A percentile compares a stretch with the other conserved stretches of the same genome.
Evolutionary conservation across 1,140 invertebrate species (phyloP).

Genomic region (Drosophila seguyi): DNA sequence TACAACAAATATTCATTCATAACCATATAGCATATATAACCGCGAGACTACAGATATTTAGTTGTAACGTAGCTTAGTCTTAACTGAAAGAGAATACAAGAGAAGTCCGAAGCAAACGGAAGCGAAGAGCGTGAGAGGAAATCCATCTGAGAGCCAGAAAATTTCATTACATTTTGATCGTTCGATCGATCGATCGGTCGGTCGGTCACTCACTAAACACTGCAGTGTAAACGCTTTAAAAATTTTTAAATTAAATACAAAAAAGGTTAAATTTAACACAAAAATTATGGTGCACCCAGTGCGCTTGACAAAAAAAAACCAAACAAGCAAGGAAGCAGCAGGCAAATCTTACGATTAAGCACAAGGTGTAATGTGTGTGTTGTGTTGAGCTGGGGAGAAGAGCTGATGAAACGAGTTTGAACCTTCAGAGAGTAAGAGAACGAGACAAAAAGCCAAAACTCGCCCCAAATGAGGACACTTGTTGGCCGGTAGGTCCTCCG

Average conservation of each 20-base stretch:
- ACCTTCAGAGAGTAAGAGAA: background rate
- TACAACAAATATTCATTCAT: constrained; percentile 73
- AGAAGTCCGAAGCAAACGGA: constrained; percentile 31
- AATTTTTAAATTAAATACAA: constrained; percentile 74
- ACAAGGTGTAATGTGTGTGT: constrained; percentile 30
- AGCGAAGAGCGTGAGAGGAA: constrained; percentile 39
- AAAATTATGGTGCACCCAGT: constrained; percentile 70
- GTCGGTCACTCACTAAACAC: constrained; percentile 42
- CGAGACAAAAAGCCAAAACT: background rate
- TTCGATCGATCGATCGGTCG: background rate
- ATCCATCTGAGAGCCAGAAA: constrained; percentile 27
- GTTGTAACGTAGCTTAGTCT: constrained; percentile 81
- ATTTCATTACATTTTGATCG: constrained; percentile 45
- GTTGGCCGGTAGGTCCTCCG: constrained; percentile 8
- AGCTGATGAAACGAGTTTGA: constrained; percentile 21
- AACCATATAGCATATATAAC: constrained; percentile 78
- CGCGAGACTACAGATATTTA: constrained; percentile 84
- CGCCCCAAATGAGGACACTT: constrained; percentile 29
- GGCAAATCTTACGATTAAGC: constrained; percentile 40
- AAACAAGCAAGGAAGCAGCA: constrained; percentile 40
- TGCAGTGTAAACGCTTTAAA: constrained; percentile 78
- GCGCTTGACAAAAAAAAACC: constrained; percentile 72
- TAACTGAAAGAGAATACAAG: constrained; percentile 39
- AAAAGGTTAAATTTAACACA: constrained; percentile 54
- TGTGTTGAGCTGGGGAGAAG: constrained; percentile 9